A percentile compares a stretch with the other conserved stretches of the same genome.
Evolutionary conservation across 2,888 invertebrate genomes (phyloP).

Genomic region (Eupithecia exiguata): DNA sequence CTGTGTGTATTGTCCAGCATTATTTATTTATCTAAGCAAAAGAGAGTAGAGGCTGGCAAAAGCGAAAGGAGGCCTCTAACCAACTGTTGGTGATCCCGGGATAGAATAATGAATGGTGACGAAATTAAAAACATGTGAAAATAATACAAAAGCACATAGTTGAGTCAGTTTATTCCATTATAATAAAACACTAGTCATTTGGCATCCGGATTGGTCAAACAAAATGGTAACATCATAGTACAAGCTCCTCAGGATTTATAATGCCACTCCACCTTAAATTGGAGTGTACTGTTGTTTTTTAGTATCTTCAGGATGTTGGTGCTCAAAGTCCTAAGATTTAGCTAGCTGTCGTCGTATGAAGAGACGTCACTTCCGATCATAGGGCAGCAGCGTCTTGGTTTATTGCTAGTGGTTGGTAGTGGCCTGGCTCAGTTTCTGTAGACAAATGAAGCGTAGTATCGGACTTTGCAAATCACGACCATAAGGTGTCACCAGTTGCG

Average conservation of each 20-base stretch:
- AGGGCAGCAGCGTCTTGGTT: background rate
- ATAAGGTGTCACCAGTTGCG: background rate
- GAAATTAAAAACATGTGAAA: background rate
- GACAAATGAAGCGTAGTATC: background rate
- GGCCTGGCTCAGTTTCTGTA: background rate
- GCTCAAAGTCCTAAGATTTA: background rate
- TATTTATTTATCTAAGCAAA: too few relatives aligned
- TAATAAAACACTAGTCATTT: background rate
- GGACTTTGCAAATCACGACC: background rate
- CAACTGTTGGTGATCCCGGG: too few relatives aligned
- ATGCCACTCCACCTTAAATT: background rate
- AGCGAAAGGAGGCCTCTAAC: too few relatives aligned
- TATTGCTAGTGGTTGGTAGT: background rate
- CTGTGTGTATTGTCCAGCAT: too few relatives aligned
- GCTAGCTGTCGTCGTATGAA: background rate
- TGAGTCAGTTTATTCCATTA: constrained; percentile 26
- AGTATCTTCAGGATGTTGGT: background rate
- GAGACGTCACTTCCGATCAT: background rate
- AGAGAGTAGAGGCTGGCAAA: too few relatives aligned
- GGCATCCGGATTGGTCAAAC: background rate
- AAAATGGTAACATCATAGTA: background rate
- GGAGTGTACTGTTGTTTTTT: background rate
- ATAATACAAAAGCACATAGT: background rate
- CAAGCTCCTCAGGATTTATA: background rate
- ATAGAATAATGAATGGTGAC: background rate